phyloP scores from a whole-genome alignment of 2,797 vertebrate genomes.

The Ceryle rudis region DNA sequence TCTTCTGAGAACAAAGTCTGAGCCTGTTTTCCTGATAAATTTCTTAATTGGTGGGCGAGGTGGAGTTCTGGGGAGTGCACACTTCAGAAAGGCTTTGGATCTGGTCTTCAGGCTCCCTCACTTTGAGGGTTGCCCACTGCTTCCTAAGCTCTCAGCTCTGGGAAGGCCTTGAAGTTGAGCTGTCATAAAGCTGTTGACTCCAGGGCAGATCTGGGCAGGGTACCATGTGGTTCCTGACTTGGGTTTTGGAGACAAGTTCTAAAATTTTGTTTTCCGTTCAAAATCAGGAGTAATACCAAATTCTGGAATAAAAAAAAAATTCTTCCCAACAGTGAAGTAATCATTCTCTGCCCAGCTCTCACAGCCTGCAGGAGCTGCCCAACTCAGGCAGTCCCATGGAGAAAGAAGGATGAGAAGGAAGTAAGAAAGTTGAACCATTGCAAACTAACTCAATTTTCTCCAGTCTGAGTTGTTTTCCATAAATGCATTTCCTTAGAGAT shows the following conservation, averaged over 20 bases:
- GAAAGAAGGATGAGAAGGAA: background rate
- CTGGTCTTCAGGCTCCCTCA: background rate
- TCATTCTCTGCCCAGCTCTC: background rate
- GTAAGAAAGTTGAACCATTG: background rate
- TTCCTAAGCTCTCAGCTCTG: background rate
- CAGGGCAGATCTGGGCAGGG: background rate
- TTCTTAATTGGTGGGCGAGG: background rate
- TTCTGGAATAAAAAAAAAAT: background rate
- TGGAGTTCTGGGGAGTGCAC: background rate
- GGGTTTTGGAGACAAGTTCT: background rate
- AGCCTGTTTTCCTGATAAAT: background rate
- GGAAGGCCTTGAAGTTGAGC: background rate
- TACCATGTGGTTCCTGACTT: background rate
- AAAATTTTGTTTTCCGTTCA: background rate
- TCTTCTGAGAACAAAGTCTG: background rate
- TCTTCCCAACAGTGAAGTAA: background rate
- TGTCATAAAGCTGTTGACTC: background rate
- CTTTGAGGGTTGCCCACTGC: background rate
- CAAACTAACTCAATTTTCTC: background rate
- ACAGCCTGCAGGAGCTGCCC: background rate
- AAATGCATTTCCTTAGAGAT: background rate
- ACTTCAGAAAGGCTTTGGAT: accelerated
- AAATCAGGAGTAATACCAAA: background rate
- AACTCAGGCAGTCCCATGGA: background rate
- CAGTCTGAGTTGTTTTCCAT: background rate